Percentiles rank a stretch among this genome's conserved stretches.
Conservation (phyloP, 2,113 vertebrate species). For the Orthonyx spaldingii region DNA sequence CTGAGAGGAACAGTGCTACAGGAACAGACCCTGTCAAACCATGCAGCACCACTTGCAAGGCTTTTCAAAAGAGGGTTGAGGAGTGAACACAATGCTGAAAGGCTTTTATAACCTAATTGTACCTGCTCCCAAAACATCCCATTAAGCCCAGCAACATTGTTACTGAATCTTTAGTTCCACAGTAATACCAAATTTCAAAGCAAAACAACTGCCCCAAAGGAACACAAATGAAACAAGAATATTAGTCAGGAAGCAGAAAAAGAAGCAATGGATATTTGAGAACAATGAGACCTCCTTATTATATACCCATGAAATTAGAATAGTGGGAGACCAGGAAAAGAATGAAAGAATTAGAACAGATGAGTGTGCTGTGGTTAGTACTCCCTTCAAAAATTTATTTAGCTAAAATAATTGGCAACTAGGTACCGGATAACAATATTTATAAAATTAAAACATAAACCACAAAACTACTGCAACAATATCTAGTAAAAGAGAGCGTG, state of each 20-base stretch:
- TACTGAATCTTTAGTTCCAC: neutral
- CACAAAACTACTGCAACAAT: neutral
- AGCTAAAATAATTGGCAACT: neutral
- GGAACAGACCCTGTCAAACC: neutral
- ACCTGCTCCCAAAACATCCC: neutral
- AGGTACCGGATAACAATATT: neutral
- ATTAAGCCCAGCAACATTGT: neutral
- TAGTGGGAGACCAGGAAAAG: neutral
- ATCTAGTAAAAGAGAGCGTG: neutral
- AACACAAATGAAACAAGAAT: neutral
- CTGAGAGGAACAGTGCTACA: neutral
- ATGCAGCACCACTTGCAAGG: neutral
- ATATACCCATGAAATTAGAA: neutral
- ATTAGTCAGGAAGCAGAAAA: neutral
- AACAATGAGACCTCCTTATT: neutral
- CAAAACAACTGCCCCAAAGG: neutral
- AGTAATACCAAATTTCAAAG: neutral
- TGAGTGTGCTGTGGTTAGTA: neutral
- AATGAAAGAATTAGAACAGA: neutral
- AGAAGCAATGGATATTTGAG: neutral
- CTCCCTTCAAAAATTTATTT: neutral
- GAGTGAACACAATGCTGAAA: neutral
- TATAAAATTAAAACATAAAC: neutral
- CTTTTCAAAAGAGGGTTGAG: neutral
- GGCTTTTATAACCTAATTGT: neutral